phyloP scores from a whole-genome alignment of 2,888 invertebrate species.

The Tyria jacobaeae region DNA sequence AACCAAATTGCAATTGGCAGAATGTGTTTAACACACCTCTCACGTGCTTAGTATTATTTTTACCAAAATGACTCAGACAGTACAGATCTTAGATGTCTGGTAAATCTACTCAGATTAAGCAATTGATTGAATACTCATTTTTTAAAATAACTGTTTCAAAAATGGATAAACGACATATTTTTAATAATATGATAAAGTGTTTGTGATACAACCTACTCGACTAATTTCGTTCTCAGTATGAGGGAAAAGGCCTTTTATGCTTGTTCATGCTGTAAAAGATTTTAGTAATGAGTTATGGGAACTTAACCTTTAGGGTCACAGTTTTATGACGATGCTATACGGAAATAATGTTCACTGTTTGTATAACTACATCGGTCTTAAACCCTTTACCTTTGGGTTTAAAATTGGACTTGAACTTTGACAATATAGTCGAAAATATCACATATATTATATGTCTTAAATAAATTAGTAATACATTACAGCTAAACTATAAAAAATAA shows the following conservation, averaged over 20 bases:
- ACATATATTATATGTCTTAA: background rate
- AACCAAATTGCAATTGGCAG: no score
- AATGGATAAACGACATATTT: constrained; percentile 27
- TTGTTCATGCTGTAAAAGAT: constrained; percentile 12
- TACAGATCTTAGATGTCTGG: background rate
- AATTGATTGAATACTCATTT: constrained; percentile 45
- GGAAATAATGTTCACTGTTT: constrained; percentile 3
- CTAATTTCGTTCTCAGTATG: constrained; percentile 19
- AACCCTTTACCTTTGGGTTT: background rate
- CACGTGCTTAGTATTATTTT: no score
- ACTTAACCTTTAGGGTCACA: constrained; percentile 6
- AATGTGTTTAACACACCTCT: no score
- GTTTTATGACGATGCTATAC: background rate
- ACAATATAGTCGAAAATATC: background rate
- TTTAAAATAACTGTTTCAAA: constrained; percentile 34
- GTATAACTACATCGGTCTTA: constrained; percentile 1
- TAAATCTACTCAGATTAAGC: background rate
- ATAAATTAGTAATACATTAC: background rate
- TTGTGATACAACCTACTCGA: constrained; percentile 13
- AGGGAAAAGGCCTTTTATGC: constrained; percentile 12
- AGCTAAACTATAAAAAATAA: no score
- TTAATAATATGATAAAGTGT: constrained; percentile 12
- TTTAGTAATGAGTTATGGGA: constrained; percentile 15
- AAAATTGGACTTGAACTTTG: background rate
- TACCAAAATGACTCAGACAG: no score